Conservation (phyloP, 2,113 vertebrate species). For the Apodemus sylvaticus region DNA sequence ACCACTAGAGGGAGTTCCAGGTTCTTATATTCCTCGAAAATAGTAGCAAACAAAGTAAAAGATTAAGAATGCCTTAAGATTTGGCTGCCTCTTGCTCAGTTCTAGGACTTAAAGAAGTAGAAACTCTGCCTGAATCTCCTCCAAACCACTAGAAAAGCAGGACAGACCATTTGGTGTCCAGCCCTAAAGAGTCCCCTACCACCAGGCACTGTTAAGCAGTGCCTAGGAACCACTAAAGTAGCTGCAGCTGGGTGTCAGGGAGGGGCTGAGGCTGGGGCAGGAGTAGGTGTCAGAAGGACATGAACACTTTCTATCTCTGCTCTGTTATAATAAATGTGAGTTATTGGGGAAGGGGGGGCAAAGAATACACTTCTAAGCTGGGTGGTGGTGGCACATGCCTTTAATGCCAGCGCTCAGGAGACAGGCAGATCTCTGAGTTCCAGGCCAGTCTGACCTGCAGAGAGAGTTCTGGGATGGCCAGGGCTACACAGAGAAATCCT, state of each 20-base stretch:
- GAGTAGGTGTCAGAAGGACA: neutral
- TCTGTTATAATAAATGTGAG: slow-evolving; percentile 69
- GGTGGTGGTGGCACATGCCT: too few species aligned
- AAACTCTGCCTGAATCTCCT: too few species aligned
- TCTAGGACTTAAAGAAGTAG: neutral
- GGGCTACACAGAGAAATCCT: neutral
- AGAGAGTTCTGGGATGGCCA: too few species aligned
- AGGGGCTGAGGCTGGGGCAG: neutral
- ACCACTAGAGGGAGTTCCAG: neutral
- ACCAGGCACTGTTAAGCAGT: neutral
- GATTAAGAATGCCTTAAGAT: neutral
- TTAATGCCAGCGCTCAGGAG: too few species aligned
- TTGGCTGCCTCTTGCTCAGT: neutral
- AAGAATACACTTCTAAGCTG: neutral
- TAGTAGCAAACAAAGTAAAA: neutral
- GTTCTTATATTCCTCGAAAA: neutral
- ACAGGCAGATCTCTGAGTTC: too few species aligned
- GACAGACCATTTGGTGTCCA: neutral
- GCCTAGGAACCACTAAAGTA: neutral
- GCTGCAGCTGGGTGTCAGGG: neutral
- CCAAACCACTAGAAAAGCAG: neutral
- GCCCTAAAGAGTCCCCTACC: neutral
- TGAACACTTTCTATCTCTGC: neutral
- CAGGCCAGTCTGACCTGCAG: too few species aligned
- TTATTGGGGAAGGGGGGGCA: neutral